Evolutionary conservation across 2,888 invertebrate genomes (phyloP), one percentile per base, ranked within the genome.

Genomic region (Clistopyga incitator): DNA sequence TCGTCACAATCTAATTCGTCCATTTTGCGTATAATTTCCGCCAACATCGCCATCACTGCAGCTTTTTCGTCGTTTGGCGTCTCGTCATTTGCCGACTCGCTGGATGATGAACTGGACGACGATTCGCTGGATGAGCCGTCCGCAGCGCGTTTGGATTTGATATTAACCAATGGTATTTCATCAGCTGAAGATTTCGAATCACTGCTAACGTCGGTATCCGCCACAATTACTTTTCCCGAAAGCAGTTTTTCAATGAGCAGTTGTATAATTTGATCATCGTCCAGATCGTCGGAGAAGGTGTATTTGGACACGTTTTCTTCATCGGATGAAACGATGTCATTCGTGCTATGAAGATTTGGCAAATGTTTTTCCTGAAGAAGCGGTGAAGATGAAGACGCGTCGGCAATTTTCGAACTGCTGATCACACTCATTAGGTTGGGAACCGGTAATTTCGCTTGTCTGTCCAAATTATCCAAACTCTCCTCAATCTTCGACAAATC

Each of bases 61-160:
- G 23, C 25, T 56, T 11, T 25, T 56, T 11, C 15, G 13, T 56
- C 11, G 25, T 54, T 52, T 10, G 20, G 2, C 56, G 56, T 3
- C 6, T 56, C 56, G 15, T 13, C 13, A 25, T 15, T 56, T 56
- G 6, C 25, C 0, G 56, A 56, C 23, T 23, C 23, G 15, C 56
- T 56, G 4, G 56, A 56, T 25, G 56, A 56, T 23, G 54, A 54
- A 3, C 54, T 54, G 6, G 54, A 54, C 11, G 54, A 54, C 18
- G 10, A 25, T 61, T 50, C 25, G 15, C 56, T 59, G 25, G 25
- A 59, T 59, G 54, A 54, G 13, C 54, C 34, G 11, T 59, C 59
- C 29, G 59, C 34, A 0, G 59, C 29, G n/a, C 59, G 29, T 59
- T 59, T 59, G 3, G 29, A 3, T 59, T 59, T 59, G 6, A 10